These are phyloP conservation scores for Stigmatopora nigra DNA, from an alignment of 2,113 vertebrate genomes.

Conservation along the genomic window DNA sequence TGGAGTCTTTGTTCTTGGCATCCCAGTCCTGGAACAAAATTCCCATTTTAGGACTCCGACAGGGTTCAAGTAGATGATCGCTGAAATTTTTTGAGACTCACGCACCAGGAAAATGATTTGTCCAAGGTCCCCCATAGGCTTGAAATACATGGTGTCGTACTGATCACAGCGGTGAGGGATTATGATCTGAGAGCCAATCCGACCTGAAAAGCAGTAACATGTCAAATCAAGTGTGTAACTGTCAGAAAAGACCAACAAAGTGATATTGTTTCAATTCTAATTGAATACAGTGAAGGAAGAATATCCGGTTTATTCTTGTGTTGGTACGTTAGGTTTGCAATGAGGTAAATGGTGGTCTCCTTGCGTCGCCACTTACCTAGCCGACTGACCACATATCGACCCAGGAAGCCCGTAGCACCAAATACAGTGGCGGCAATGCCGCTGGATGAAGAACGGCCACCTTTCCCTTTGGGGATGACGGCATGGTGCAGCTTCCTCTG, in stretches of 20 bases:
- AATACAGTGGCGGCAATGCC: slow-evolving; percentile 92
- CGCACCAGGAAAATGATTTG: slow-evolving; percentile 87
- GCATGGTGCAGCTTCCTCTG: slow-evolving; percentile 79
- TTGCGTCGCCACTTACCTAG: slow-evolving; percentile 72
- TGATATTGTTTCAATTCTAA: not conserved
- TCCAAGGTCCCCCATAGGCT: slow-evolving; percentile 91
- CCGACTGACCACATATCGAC: slow-evolving; percentile 85
- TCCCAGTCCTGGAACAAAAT: slow-evolving; percentile 81
- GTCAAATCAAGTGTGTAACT: not conserved
- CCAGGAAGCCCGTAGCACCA: slow-evolving; percentile 90
- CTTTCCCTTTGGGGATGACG: slow-evolving; percentile 79
- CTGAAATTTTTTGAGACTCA: not conserved
- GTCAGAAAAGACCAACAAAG: not conserved
- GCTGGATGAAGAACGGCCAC: slow-evolving; percentile 87
- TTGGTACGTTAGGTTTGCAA: not conserved
- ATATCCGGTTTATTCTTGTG: not conserved
- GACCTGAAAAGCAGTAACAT: slow-evolving; percentile 67
- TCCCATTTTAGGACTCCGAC: not conserved
- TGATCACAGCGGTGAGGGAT: slow-evolving; percentile 85
- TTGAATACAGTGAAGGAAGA: not conserved
- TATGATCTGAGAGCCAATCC: slow-evolving; percentile 85
- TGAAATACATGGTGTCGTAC: slow-evolving; percentile 86
- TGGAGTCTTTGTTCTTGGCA: slow-evolving; percentile 78
- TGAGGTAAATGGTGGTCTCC: not conserved
- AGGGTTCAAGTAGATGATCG: not conserved